Base-by-base conservation (phyloP, 2,797 vertebrate species). In the Gymnocypris eckloni region DNA sequence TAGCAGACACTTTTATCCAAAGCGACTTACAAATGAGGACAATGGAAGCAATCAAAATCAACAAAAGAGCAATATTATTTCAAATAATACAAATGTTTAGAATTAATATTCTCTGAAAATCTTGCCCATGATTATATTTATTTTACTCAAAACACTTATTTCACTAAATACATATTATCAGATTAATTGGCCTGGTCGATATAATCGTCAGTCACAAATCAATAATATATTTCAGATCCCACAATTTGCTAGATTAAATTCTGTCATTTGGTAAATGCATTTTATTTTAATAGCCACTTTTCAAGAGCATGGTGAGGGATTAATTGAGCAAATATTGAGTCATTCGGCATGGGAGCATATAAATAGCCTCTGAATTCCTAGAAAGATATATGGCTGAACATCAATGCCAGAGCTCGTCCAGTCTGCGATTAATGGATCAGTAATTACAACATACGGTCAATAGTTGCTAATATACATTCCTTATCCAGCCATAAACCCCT, bases 331-430 rank as follows among this genome's bases (percentile, higher is more conserved):
- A 22, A 45, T 71, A 37, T 72, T n/a, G 7, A 54, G 22, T 45
- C 39, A 72, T 82, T 20, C 41, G 37, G 33, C 50, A 18, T 18
- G 4, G 5, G n/a, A 82, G 1, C 37, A 43, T 56, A 71, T 56
- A 43, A 25, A 71, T 71, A 43, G 67, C 50, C 37, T 71, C 37
- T 56, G 80, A 82, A 56, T 82, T 71, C 80, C 22, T 82, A 56
- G 67, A 71, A 71, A 43, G 67, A 82, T 56, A 39, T 77, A 77
- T 22, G 28, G 18, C 18, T 76, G 50, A 77, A 56, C 22, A 71
- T 81, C 4, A 43, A 41, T 48, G 10, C 39, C 50, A 43, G 52
- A 76, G 50, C 50, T 54, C 16, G 20, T 54, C 28, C 20, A 39
- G 39, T 39, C 20, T 12, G 20, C 1, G 20, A 11, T 54, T 37